A percentile compares a stretch with the other conserved stretches of the same genome.
phyloP scores from a whole-genome alignment of 2,888 invertebrate species.

The Pterostichus madidus region DNA sequence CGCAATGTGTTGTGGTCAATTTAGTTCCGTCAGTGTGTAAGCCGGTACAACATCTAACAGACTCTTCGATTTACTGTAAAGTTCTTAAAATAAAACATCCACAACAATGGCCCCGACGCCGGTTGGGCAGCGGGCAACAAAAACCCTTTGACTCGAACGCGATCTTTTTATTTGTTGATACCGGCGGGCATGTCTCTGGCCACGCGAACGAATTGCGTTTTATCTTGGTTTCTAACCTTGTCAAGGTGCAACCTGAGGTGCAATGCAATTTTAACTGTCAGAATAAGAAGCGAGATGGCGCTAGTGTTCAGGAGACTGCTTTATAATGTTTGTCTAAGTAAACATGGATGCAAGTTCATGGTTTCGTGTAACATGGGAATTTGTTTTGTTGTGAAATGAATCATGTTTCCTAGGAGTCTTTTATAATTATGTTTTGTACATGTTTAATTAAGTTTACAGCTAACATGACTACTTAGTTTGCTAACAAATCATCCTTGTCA shows the following conservation, averaged over 20 bases:
- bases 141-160: conserved; percentile 36
- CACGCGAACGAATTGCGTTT: neutral
- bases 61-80: conserved; percentile 51
- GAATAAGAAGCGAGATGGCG: neutral
- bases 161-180: conserved; percentile 18
- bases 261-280: conserved; percentile 46
- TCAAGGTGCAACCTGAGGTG: conserved; percentile 41
- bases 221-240: neutral
- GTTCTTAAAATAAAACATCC: conserved; percentile 45
- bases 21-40: conserved; percentile 27
- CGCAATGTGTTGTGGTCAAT: conserved; percentile 52
- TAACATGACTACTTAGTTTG: too few relatives aligned
- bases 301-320: neutral
- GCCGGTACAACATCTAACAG: conserved; percentile 44
- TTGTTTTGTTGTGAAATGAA: too few relatives aligned
- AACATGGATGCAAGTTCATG: neutral
- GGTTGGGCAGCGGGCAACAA: neutral
- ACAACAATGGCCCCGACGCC: neutral
- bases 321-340: neutral
- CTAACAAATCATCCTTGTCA: too few relatives aligned
- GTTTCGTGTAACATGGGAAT: too few relatives aligned
- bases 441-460: too few relatives aligned
- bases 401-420: too few relatives aligned
- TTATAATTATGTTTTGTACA: too few relatives aligned
- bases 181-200: neutral